These are phyloP conservation scores for Cynodonichthys magdalenae DNA, from an alignment of 2,797 vertebrate genomes.

Conservation along the genomic window DNA sequence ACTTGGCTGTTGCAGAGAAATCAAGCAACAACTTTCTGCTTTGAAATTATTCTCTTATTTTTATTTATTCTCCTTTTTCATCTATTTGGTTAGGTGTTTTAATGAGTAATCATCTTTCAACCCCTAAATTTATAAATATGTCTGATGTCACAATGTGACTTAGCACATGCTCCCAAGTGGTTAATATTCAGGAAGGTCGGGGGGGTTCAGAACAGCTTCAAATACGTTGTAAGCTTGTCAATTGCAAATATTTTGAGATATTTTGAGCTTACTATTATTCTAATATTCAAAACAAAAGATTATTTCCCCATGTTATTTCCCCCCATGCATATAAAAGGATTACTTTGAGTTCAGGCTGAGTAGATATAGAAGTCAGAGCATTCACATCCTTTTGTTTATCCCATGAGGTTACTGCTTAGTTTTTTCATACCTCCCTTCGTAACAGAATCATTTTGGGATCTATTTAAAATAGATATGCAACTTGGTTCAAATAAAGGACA, in stretches of 20 bases:
- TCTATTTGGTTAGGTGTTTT: slow-evolving; percentile 45
- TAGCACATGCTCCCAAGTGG: slow-evolving; percentile 56
- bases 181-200: slow-evolving; percentile 45
- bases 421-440: not conserved
- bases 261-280: slow-evolving; percentile 30
- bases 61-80: slow-evolving; percentile 11
- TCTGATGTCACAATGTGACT: slow-evolving; percentile 60
- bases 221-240: slow-evolving; percentile 53
- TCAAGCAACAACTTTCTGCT: slow-evolving; percentile 38
- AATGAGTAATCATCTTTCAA: slow-evolving; percentile 65
- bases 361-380: not conserved
- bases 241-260: slow-evolving; percentile 40
- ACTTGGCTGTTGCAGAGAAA: slow-evolving; percentile 60
- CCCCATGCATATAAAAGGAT: not conserved
- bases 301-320: slow-evolving; percentile 1
- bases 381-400: not conserved
- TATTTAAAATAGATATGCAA: not conserved
- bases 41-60: slow-evolving; percentile 38
- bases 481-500: not conserved
- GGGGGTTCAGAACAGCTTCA: slow-evolving; percentile 50
- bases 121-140: slow-evolving; percentile 63
- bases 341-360: slow-evolving; percentile 6
- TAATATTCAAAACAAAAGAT: slow-evolving; percentile 28
- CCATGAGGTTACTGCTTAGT: no score
- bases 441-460: not conserved